Base-by-base conservation (phyloP, 2,113 vertebrate species). In the Osmerus eperlanus region DNA sequence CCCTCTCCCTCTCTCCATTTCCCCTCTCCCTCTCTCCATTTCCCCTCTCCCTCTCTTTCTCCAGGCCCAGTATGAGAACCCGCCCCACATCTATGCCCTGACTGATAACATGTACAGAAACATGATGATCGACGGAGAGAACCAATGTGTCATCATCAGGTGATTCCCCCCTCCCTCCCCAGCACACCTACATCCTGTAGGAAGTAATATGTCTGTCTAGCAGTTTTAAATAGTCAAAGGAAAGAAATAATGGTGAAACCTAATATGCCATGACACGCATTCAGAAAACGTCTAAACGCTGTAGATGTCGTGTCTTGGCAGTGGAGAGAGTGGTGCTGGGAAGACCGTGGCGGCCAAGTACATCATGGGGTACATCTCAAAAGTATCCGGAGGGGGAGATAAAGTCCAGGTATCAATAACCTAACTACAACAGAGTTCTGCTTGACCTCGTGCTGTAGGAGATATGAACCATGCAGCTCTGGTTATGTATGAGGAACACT, bases 321-420 rank as follows among this genome's bases (percentile, higher is more conserved):
- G 97, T 0, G 97, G 97, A 51, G 97, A 99, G 81, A 99, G 97
- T 0, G 97, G 97, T 0, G 97, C 97, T 0, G 97, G 97, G 25
- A 99, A 99, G 85, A 99, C 97, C 0, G 97, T 99, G 73, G 97
- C 96, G 4, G 97, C 97, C 0, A 99, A 99, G 83, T 99, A 99
- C 85, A 99, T 99, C 85, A 99, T 99, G 97, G 94, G 97, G 66
- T 99, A 99, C 91, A 95, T 99, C 87, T 99, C 97, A 81, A 99
- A 98, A 90, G 97, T 99, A 65, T 99, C 97, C 0, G 97, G 97
- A 0, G 97, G 97, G 2, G 96, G 97, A 3, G 36, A 93, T 0
- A 99, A 99, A 87, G 97, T 99, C 15, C 97, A 99, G 96, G 97
- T 99, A 90, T 3, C 36, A 9, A 6, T 9, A 9, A 11, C 36